Base-by-base conservation (phyloP, 2,797 vertebrate genomes). In the Catostomus latipinnis region DNA sequence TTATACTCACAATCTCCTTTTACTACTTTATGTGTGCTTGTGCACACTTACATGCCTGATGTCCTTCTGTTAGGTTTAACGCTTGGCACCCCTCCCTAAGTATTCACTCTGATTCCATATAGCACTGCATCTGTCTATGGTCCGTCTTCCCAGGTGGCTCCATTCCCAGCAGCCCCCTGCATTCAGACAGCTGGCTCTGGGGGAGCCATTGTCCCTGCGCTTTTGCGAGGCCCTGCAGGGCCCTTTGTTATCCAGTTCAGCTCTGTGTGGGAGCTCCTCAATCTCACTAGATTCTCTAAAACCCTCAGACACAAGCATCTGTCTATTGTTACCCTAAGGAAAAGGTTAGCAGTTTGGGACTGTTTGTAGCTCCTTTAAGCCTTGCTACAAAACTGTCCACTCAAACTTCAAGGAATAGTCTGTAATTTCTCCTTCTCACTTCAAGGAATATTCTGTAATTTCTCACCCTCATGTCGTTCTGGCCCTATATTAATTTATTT, bases 101-200 rank as follows among this genome's bases (percentile, higher is more conserved):
- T 62, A 18, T 67, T 49, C 14, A 12, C 48, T 48, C 50, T 48
- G 43, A 63, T 81, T 82, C 46, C 45, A 82, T 82, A 70, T 88
- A 80, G 84, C 82, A 56, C 76, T 87, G 88, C 86, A 90, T 92
- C 87, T 90, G 91, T 90, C 88, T 65, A 46, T 79, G 67, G 72
- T 88, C 91, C 86, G 87, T 91, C 91, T 92, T 91, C 85, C 84
- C 87, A 34, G 82, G 79, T 86, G 80, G 85, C 81, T 81, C 82
- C 78, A 69, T 83, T 90, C 85, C 82, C 82, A 56, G 85, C 87
- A 58, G 57, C 52, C 73, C 84, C 88, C 81, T 87, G 82, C 81
- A 81, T 87, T 88, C 82, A 87, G 86, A 88, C 93, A 93, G 90
- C 91, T 92, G 91, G 68, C 90, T 91, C 85, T 18, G 72, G 82